phyloP scores from a whole-genome alignment of 2,113 vertebrate genomes.

The Zapornia atra region DNA sequence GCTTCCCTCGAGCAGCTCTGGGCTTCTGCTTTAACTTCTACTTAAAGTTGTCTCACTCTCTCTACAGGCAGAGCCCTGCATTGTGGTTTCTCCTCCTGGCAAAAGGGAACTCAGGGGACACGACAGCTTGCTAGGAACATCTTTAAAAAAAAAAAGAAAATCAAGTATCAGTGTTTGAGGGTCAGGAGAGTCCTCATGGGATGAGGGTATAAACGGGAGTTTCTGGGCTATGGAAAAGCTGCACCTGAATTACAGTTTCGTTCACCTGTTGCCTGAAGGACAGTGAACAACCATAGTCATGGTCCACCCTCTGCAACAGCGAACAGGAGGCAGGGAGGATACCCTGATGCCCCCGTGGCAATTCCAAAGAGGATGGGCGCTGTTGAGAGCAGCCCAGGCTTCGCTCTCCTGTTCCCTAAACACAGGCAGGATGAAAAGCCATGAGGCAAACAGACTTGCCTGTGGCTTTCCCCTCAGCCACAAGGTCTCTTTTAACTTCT shows the following conservation, averaged over 20 bases:
- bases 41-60: neutral
- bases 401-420: neutral
- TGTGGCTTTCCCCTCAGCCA: slow-evolving; percentile 41
- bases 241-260: neutral
- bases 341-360: neutral
- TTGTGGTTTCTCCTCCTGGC: neutral
- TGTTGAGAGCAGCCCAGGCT: neutral
- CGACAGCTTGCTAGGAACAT: too few relatives aligned
- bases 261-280: neutral
- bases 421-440: neutral
- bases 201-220: neutral
- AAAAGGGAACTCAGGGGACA: neutral
- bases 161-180: neutral
- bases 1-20: fast-evolving
- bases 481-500: slow-evolving; percentile 18
- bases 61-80: neutral
- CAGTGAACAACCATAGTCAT: neutral
- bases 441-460: neutral
- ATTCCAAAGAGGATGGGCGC: neutral
- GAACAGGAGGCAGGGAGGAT: neutral
- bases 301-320: neutral
- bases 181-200: neutral
- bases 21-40: neutral
- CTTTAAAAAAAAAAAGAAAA: neutral
- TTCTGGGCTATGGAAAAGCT: neutral